Base-by-base conservation (phyloP, 2,888 invertebrate genomes). In the Oligia latruncula region DNA sequence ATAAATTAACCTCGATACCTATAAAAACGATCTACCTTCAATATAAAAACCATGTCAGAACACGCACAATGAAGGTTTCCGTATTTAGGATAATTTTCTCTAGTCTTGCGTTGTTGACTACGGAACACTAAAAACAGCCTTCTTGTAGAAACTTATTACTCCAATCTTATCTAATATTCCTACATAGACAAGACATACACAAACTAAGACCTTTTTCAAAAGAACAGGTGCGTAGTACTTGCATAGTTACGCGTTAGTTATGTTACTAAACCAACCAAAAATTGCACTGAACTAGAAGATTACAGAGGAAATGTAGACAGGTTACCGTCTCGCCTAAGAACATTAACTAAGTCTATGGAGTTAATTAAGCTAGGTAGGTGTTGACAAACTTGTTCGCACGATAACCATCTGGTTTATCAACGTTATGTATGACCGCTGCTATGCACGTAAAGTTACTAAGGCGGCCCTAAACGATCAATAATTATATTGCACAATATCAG, bases 281-380 rank as follows among this genome's bases (percentile, higher is more conserved):
- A 35, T 17, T 58, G 15, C 68, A 52, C n/a, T 74, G 35, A 65
- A 81, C 49, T 81, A 72, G 62, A 55, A 67, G 76, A 71, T 86
- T 77, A 58, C 88, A 68, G 58, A 49, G 62, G 60, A 52, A 66
- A 82, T 23, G 29, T 55, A 76, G 71, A 72, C 60, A 64, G 74
- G 68, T 80, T 80, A 75, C 83, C 40, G 71, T 79, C 81, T 81
- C 68, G 73, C 43, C 78, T 46, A 68, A 81, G 65, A 71, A 84
- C 80, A 80, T 82, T 81, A 84, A 82, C 79, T 65, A 78, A 82
- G 82, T 82, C 76, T 71, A 80, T 87, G 72, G 74, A 82, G 87
- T 89, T 84, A 84, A 87, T 87, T 84, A 80, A 81, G 79, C 77
- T 74, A 71, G 77, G 52, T 79, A 81, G 71, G 71, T 83, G 87